Base-by-base conservation (phyloP, 2,888 invertebrate genomes). In the Temnothorax ravouxi region DNA sequence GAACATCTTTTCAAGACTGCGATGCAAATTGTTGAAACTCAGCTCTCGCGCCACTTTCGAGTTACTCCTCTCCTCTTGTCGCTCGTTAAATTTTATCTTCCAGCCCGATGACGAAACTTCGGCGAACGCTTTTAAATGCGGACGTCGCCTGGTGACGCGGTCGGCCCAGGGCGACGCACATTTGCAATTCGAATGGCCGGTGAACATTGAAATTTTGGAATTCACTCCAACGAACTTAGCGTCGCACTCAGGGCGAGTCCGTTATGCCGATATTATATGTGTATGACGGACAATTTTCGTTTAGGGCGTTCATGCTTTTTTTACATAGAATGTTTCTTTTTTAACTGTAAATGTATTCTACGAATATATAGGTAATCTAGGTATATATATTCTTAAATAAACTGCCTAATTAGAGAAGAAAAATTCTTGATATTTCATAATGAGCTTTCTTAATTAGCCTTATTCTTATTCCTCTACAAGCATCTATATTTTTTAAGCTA, bases 141-240 rank as follows among this genome's bases (percentile, higher is more conserved):
- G 47, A 61, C 89, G 84, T n/a, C 79, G 85, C 64, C 64, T 64
- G 84, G 69, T 82, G 75, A 77, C 67, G 67, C 41, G 67, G 54
- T 15, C 61, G 34, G 84, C 84, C 72, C 75, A 79, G 64, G 75
- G 83, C 84, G 52, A 75, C 62, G 61, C 29, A 61, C 85, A 92
- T 93, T 92, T 93, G 91, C 93, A 93, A 93, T 93, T 93, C 93
- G 93, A 92, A 93, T 93, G 76, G 84, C 84, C 91, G 88, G 93
- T 92, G 77, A 77, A 91, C 87, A 91, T 88, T 89, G 91, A 91
- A 92, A 92, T 92, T 93, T 93, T 89, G 88, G 88, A 90, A 91
- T 92, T 88, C 86, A 88, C 88, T 91, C 90, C 88, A 88, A 86
- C 87, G 85, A 92, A 92, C 91, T 92, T 89, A 87, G 79, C 75